Conservation (phyloP, 2,797 vertebrate genomes). For the Ispidina lecontei region DNA sequence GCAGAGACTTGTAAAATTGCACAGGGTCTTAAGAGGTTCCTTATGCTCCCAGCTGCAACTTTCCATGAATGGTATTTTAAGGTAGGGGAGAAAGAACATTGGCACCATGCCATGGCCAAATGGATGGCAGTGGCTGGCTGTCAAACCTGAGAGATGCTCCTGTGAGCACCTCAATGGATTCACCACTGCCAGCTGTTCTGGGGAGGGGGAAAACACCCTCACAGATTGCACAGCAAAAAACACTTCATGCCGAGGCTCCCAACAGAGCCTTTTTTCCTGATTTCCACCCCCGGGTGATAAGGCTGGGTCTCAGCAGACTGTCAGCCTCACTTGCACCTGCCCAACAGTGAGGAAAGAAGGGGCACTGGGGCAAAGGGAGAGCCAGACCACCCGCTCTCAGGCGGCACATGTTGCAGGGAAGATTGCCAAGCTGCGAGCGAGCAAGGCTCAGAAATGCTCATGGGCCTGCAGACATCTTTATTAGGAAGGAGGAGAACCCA, state of each 20-base stretch:
- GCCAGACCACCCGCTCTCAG: not conserved
- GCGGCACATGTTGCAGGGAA: not conserved
- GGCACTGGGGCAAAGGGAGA: not conserved
- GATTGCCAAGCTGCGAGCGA: not conserved
- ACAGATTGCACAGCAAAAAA: not conserved
- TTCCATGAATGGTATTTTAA: not conserved
- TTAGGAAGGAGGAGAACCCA: not conserved
- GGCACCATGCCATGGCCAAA: not conserved
- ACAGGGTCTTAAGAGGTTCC: not conserved
- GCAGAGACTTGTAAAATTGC: not conserved
- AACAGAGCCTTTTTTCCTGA: not conserved
- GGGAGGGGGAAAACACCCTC: not conserved
- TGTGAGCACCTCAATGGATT: not conserved
- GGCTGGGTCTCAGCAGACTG: not conserved
- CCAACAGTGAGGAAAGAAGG: not conserved
- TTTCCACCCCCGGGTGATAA: not conserved
- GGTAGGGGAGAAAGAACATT: not conserved
- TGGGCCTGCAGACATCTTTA: not conserved
- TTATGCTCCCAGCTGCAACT: not conserved
- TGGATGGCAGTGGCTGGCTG: not conserved
- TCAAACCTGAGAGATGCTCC: not conserved
- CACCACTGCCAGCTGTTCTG: not conserved
- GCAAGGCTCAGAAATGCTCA: not conserved
- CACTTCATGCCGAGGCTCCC: not conserved
- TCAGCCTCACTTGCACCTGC: not conserved